Conservation (phyloP, 2,797 vertebrate species). For the Poeciliopsis turneri region DNA sequence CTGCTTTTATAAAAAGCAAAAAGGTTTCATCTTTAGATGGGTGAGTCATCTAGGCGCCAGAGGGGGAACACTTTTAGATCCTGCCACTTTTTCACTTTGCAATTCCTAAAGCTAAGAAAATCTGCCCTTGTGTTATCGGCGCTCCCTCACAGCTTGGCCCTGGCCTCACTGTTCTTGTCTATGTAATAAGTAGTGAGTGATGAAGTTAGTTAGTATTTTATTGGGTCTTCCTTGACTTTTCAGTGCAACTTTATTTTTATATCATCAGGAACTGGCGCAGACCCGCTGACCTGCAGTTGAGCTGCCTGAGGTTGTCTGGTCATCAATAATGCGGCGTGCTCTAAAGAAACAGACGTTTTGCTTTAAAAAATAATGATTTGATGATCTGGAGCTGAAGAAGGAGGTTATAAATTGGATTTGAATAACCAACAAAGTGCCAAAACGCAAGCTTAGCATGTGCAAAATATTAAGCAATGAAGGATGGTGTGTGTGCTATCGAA, state of each 20-base stretch:
- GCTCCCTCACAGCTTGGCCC: constrained; percentile 19
- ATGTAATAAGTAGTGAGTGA: constrained; percentile 27
- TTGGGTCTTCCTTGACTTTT: neutral
- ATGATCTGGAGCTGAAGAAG: constrained; percentile 36
- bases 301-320: constrained; percentile 13
- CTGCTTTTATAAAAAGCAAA: constrained; percentile 29
- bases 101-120: constrained; percentile 32
- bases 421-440: constrained; percentile 67
- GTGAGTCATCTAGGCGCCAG: constrained; percentile 38
- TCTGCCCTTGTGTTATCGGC: constrained; percentile 30
- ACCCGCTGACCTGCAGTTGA: constrained; percentile 25
- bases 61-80: constrained; percentile 51
- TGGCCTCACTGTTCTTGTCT: constrained; percentile 3
- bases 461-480: constrained; percentile 72
- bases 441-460: constrained; percentile 51
- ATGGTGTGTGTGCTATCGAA: constrained; percentile 67
- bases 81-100: constrained; percentile 13
- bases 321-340: neutral
- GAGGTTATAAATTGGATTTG: constrained; percentile 39
- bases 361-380: constrained; percentile 39
- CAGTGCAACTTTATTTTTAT: neutral
- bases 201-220: constrained; percentile 15
- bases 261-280: neutral
- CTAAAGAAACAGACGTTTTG: constrained; percentile 25
- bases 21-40: constrained; percentile 56